Percentiles rank a stretch among this genome's conserved stretches.
These are phyloP conservation scores for Halcyon malimbica DNA, from an alignment of 2,113 vertebrate genomes.

Conservation along the genomic window DNA sequence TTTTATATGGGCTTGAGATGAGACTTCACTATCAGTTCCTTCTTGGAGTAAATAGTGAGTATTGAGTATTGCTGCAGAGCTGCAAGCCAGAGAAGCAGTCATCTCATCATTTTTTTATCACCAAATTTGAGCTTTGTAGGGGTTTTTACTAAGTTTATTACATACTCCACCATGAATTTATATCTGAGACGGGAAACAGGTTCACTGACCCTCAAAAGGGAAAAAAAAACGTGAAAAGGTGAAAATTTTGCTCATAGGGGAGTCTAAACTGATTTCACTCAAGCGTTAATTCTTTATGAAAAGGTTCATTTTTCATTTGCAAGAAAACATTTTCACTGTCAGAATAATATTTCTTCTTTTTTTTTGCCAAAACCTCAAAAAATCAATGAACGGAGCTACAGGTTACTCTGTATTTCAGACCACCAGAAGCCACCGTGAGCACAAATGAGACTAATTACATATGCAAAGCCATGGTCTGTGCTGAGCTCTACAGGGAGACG, in stretches of 20 bases:
- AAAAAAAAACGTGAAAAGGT: neutral
- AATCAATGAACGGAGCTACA: neutral
- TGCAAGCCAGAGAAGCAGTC: neutral
- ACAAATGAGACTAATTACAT: neutral
- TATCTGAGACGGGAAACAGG: too few species aligned
- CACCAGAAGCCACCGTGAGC: neutral
- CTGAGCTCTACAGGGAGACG: neutral
- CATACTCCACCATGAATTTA: neutral
- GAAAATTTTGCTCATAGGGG: neutral
- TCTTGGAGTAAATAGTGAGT: neutral
- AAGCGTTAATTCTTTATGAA: neutral
- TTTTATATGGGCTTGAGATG: neutral
- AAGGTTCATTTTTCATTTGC: neutral
- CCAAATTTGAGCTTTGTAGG: neutral
- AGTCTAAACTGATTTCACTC: neutral
- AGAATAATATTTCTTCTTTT: neutral
- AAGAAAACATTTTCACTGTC: neutral
- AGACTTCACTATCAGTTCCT: neutral
- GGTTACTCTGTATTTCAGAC: neutral
- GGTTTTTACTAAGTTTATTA: neutral
- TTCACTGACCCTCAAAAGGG: neutral
- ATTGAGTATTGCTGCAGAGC: neutral
- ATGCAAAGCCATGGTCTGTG: neutral
- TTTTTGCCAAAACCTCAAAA: neutral
- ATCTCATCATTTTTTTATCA: neutral